Conservation (phyloP, 1,140 invertebrate species). For the Popillia japonica region DNA sequence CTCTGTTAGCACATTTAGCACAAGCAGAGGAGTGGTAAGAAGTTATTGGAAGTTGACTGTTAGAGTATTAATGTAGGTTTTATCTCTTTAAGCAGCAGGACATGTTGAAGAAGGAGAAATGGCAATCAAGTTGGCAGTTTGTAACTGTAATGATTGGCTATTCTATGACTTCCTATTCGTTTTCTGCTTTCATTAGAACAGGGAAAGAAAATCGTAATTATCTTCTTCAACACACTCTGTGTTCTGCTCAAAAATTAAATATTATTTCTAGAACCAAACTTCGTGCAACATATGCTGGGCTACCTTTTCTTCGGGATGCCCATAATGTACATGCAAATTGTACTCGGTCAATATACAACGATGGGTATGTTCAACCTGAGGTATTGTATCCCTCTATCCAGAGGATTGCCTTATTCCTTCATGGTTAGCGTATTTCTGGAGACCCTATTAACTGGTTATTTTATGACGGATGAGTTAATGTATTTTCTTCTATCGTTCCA, state of each 20-base stretch:
- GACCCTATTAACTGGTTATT: neutral
- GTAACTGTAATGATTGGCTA: neutral
- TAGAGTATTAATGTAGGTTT: neutral
- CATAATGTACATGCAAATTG: slow-evolving; percentile 30
- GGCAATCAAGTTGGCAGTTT: neutral
- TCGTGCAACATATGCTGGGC: neutral
- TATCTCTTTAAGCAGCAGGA: neutral
- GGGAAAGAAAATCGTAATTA: neutral
- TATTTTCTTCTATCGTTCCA: slow-evolving; percentile 28
- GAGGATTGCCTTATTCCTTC: slow-evolving; percentile 15
- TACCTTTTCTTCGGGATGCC: slow-evolving; percentile 25
- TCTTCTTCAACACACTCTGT: neutral
- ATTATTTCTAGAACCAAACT: slow-evolving; percentile 16
- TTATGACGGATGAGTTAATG: slow-evolving; percentile 1
- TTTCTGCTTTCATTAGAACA: neutral
- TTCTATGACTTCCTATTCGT: neutral
- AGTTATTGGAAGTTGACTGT: neutral
- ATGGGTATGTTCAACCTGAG: slow-evolving; percentile 18
- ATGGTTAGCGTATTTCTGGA: slow-evolving; percentile 23
- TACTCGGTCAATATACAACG: slow-evolving; percentile 17
- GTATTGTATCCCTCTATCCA: neutral
- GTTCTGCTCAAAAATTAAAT: neutral
- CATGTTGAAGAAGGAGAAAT: neutral
- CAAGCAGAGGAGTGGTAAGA: neutral
- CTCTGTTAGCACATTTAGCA: neutral